Evolutionary conservation across 92 coral and sea anemone species (phyloP).

Genomic region (Paragorgia papillata): DNA sequence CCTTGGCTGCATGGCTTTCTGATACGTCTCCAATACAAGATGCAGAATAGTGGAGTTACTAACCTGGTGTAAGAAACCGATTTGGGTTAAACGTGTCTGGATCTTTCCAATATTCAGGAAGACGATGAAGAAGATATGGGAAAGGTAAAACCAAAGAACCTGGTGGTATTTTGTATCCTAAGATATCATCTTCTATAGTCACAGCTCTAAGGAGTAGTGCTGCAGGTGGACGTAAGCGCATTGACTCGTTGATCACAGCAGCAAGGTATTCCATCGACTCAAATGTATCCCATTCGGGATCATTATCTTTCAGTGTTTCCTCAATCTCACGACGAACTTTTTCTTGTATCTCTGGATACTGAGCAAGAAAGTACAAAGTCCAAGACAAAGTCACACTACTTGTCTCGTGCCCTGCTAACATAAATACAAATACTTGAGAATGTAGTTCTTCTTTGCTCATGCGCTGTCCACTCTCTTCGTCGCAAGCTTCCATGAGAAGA

Average conservation of each 20-base stretch:
- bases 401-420: conserved; percentile 78
- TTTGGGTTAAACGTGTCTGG: conserved; percentile 68
- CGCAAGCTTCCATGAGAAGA: conserved; percentile 64
- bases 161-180: conserved; percentile 64
- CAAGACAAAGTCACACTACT: conserved; percentile 63
- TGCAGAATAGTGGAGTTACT: too few species aligned
- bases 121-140: conserved; percentile 51
- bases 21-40: too few species aligned
- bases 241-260: conserved; percentile 67
- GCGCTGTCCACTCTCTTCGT: conserved; percentile 67
- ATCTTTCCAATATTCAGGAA: conserved; percentile 64
- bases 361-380: conserved; percentile 71
- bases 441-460: conserved; percentile 75
- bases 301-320: conserved; percentile 37
- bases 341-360: conserved; percentile 63
- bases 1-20: too few species aligned
- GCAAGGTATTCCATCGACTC: conserved; percentile 67
- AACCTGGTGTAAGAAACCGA: conserved; percentile 47
- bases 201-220: conserved; percentile 14
- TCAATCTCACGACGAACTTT: conserved; percentile 52
- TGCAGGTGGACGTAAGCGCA: conserved; percentile 67
- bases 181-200: conserved; percentile 46
- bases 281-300: conserved; percentile 56
- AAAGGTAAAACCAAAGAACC: conserved; percentile 57
- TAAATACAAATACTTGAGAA: conserved; percentile 53